These are phyloP conservation scores for Diadema setosum DNA, from an alignment of 35 echinoderm and acorn worm genomes.

Conservation along the genomic window DNA sequence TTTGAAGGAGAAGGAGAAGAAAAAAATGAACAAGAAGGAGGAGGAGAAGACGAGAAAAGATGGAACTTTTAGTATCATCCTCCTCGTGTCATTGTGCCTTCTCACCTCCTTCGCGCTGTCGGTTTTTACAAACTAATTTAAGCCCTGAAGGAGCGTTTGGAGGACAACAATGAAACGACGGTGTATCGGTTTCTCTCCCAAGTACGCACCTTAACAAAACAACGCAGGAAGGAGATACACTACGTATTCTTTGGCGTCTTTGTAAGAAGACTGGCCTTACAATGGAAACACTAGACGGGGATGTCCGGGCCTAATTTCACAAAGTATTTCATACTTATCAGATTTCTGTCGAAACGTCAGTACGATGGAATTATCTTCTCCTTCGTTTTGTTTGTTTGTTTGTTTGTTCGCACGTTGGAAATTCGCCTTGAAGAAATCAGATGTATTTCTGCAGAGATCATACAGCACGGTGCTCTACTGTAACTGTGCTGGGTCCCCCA, in stretches of 20 bases:
- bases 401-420: too few species aligned
- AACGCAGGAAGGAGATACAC: conserved; percentile 8
- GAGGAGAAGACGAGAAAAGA: too few species aligned
- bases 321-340: conserved; percentile 24
- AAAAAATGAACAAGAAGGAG: too few species aligned
- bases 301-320: conserved; percentile 24
- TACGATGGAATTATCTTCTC: too few species aligned
- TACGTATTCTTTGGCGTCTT: neutral
- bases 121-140: conserved; percentile 35
- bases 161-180: neutral
- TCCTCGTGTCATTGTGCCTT: neutral
- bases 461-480: too few species aligned
- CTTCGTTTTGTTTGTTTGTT: too few species aligned
- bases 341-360: conserved; percentile 14
- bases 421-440: too few species aligned
- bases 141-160: neutral
- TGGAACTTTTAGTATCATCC: neutral
- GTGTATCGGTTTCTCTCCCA: neutral
- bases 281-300: neutral
- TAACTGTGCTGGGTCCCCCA: too few species aligned
- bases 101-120: neutral
- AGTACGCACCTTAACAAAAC: conserved; percentile 12
- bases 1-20: too few species aligned
- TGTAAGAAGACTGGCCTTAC: neutral
- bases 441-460: too few species aligned